Percentiles rank a stretch among this genome's conserved stretches.
phyloP scores from a whole-genome alignment of 2,888 invertebrate species.

The Mantis religiosa region DNA sequence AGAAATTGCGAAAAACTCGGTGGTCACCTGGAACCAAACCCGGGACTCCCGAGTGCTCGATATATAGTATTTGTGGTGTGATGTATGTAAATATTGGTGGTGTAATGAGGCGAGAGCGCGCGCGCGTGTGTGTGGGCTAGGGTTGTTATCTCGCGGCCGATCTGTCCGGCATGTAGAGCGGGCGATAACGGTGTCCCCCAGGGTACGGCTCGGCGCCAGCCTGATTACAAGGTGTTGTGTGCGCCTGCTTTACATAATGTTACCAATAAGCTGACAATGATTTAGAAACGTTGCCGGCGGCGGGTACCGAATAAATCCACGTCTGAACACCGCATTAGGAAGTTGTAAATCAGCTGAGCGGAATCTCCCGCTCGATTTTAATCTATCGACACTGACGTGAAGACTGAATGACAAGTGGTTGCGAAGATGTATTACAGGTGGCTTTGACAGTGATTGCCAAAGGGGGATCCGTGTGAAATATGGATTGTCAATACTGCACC shows the following conservation, averaged over 20 bases:
- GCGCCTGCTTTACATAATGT: slow-evolving; percentile 15
- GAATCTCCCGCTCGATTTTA: slow-evolving; percentile 8
- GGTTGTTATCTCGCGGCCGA: background rate
- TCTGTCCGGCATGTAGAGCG: background rate
- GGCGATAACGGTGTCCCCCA: background rate
- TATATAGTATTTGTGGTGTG: too few species aligned
- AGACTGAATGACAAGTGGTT: background rate
- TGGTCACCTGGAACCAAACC: too few species aligned
- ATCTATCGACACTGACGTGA: background rate
- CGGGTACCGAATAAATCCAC: slow-evolving; percentile 3
- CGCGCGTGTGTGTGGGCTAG: background rate
- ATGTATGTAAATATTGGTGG: too few species aligned
- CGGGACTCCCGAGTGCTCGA: too few species aligned
- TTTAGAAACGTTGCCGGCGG: slow-evolving; percentile 10
- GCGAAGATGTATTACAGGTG: background rate
- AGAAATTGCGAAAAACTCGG: too few species aligned
- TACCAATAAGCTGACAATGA: slow-evolving; percentile 17
- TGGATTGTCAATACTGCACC: background rate
- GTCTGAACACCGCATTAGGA: slow-evolving; percentile 16
- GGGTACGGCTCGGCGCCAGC: background rate
- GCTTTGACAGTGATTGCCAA: background rate
- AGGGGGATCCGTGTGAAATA: background rate
- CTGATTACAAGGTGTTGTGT: slow-evolving; percentile 19
- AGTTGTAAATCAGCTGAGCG: slow-evolving; percentile 22
- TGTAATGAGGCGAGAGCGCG: too few species aligned